Percentiles rank a stretch among this genome's conserved stretches.
phyloP scores from a whole-genome alignment of 1,140 invertebrate species.

The Dysdera silvatica region DNA sequence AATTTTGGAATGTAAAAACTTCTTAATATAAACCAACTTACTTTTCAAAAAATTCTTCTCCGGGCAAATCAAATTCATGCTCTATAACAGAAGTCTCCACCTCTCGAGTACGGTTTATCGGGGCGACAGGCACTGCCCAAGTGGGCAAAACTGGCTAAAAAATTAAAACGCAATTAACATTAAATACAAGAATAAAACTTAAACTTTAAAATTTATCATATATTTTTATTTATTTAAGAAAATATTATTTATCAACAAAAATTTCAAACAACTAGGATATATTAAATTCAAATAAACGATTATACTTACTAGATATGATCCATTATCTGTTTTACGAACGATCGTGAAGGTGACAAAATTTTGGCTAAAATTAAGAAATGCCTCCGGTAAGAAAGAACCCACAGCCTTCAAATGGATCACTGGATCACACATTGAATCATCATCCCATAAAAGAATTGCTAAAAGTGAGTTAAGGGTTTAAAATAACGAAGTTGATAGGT shows the following conservation, averaged over 20 bases:
- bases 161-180: background rate
- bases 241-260: background rate
- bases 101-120: background rate
- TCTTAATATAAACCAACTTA: background rate
- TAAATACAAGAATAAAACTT: no score
- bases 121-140: slow-evolving; percentile 17
- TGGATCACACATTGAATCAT: background rate
- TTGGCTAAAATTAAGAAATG: background rate
- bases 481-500: background rate
- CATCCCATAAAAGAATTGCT: background rate
- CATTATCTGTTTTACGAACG: slow-evolving; percentile 4
- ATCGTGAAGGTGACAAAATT: slow-evolving; percentile 27
- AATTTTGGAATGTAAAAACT: background rate
- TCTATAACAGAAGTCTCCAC: slow-evolving; percentile 4
- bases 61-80: slow-evolving; percentile 20
- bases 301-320: slow-evolving; percentile 6
- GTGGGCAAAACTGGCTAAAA: background rate
- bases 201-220: no score
- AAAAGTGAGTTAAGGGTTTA: background rate
- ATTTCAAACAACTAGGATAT: background rate
- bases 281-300: background rate
- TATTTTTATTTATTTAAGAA: no score
- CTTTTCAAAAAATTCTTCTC: slow-evolving; percentile 5
- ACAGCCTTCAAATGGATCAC: slow-evolving; percentile 5
- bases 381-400: slow-evolving; percentile 22